These are phyloP conservation scores for Lithobates pipiens DNA, from an alignment of 2,797 vertebrate genomes.

Conservation along the genomic window DNA sequence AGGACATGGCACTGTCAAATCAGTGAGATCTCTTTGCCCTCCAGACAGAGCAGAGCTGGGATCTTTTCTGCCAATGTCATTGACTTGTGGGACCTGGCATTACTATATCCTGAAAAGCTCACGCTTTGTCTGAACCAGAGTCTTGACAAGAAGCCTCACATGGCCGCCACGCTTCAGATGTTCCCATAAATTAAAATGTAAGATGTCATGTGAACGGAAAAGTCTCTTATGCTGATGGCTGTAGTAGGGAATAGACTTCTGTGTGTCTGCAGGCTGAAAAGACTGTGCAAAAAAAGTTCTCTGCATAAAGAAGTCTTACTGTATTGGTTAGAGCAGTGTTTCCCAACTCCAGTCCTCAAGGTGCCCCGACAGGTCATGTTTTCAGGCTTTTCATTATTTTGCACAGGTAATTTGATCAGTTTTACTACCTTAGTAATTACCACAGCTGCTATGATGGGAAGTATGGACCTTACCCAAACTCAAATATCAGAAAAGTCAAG, in stretches of 20 bases:
- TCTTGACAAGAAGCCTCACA: slow-evolving; percentile 17
- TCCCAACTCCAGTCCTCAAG: too few species aligned
- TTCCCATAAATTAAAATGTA: slow-evolving; percentile 19
- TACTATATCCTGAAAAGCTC: slow-evolving; percentile 18
- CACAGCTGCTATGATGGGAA: too few species aligned
- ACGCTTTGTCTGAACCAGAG: slow-evolving; percentile 25
- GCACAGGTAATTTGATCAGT: too few species aligned
- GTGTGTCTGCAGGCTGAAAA: background rate
- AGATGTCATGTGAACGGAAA: slow-evolving; percentile 10
- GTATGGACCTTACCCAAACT: too few species aligned
- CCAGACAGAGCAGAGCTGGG: slow-evolving; percentile 8
- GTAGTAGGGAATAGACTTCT: background rate
- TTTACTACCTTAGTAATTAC: too few species aligned
- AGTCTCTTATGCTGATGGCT: background rate
- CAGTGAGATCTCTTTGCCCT: slow-evolving; percentile 26
- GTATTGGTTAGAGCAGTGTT: too few species aligned
- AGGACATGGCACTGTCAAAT: slow-evolving; percentile 53
- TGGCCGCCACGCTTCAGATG: background rate
- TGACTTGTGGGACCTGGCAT: slow-evolving; percentile 43
- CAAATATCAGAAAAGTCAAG: too few species aligned
- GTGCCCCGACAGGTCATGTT: too few species aligned
- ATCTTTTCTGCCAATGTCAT: slow-evolving; percentile 39
- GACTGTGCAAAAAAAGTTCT: background rate
- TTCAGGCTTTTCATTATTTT: too few species aligned
- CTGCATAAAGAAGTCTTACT: background rate